Base-by-base conservation (phyloP, 2,113 vertebrate genomes). In the Thryonomys swinderianus region DNA sequence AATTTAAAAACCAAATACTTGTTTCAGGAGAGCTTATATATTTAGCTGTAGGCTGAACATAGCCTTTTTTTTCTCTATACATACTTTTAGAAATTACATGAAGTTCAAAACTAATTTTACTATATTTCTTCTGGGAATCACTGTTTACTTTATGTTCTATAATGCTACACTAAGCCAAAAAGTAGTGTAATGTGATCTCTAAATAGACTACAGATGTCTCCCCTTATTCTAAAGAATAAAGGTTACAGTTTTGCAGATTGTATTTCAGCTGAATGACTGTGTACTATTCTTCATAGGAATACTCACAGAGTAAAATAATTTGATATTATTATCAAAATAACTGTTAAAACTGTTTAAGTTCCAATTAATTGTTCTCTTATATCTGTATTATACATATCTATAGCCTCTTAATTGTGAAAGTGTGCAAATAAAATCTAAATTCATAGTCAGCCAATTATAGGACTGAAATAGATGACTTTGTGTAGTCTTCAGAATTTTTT, bases 51-150 rank as follows among this genome's bases (percentile, higher is more conserved):
- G 61, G 45, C 71, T 76, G 69, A 93, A 20, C 12, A 80, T 7
- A 61, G 8, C 5, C 34, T 79, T 81, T 94, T 93, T 59, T 86
- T 89, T 96, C 82, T 94, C 25, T 92, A 62, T 85, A 85, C 62
- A 94, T 78, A 89, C 37, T 91, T 89, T 3, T 51, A 97, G 91
- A 94, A 86, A 96, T 91, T 95, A 74, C 66, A 84, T 84, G 78
- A 91, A 90, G 32, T n/a, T 30, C 27, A 30, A 97, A 88, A 86
- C 51, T 93, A 94, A 97, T 95, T 97, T 96, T 79, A 62, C 42
- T 93, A 40, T 62, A 34, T 51, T 48, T 71, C 30, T 88, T 81
- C 37, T 25, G 88, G 57, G 69, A 93, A 40, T 21, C 45, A 76
- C 7, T 84, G 21, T 96, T 96, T 96, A 55, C 53, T 96, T 95